Conservation (phyloP, 1,140 invertebrate genomes). For the Telenomus remus region DNA sequence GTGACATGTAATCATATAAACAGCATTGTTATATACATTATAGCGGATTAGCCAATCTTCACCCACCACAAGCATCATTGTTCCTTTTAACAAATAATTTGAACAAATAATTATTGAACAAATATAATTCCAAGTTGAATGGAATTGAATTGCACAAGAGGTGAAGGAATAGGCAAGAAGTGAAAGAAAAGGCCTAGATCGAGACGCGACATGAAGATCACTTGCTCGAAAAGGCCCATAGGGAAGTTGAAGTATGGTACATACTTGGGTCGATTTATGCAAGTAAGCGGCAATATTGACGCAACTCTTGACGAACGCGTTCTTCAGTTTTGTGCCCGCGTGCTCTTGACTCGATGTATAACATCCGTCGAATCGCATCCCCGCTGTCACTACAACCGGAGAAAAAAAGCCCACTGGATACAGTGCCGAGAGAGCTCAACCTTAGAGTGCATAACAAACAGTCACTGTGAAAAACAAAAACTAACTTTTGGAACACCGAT, state of each 20-base stretch:
- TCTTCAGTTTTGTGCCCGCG: constrained; percentile 51
- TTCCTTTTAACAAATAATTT: constrained; percentile 14
- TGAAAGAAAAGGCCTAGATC: too few relatives aligned
- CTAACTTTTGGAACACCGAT: constrained; percentile 29
- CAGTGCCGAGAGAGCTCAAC: constrained; percentile 31
- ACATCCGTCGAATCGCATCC: constrained; percentile 39
- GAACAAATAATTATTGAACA: too few relatives aligned
- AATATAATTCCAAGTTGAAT: too few relatives aligned
- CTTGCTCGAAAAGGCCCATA: constrained; percentile 28
- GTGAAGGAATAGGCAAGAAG: too few relatives aligned
- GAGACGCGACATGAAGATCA: constrained; percentile 51
- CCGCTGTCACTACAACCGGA: constrained; percentile 31
- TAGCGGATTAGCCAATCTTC: constrained; percentile 44
- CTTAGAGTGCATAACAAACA: constrained; percentile 67
- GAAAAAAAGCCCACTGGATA: constrained; percentile 40
- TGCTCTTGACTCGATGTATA: constrained; percentile 56
- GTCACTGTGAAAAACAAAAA: constrained; percentile 43
- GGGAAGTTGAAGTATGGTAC: constrained; percentile 46
- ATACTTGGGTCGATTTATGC: constrained; percentile 59
- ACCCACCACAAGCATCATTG: constrained; percentile 25
- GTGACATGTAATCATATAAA: constrained; percentile 49
- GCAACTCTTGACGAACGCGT: constrained; percentile 60
- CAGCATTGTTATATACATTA: constrained; percentile 49
- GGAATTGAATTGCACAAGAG: too few relatives aligned
- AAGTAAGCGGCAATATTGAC: constrained; percentile 66